phyloP scores from a whole-genome alignment of 2,888 invertebrate genomes.

The Gymnosoma rotundatum region DNA sequence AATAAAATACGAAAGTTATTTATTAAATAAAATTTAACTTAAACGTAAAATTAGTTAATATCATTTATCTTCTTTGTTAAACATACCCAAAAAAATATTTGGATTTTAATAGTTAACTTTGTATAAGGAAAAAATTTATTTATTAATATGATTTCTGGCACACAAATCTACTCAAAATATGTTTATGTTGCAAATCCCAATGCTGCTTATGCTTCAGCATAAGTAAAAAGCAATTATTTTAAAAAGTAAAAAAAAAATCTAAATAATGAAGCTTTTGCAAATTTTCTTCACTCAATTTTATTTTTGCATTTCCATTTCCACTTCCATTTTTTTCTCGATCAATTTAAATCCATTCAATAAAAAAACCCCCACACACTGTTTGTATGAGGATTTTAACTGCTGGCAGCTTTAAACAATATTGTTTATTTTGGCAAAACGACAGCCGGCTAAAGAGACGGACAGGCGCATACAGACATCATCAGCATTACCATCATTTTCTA shows the following conservation, averaged over 20 bases:
- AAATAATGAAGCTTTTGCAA: constrained; percentile 26
- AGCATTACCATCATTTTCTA: constrained; percentile 49
- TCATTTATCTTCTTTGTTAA: too few species aligned
- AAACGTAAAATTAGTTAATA: too few species aligned
- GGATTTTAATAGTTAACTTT: background rate
- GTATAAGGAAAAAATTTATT: background rate
- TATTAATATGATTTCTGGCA: background rate
- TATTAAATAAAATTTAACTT: too few species aligned
- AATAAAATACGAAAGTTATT: background rate
- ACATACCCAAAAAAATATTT: background rate
- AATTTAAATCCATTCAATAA: constrained; percentile 56
- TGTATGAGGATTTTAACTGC: constrained; percentile 22
- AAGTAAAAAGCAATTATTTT: constrained; percentile 13
- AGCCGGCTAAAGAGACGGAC: constrained; percentile 14
- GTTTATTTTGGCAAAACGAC: constrained; percentile 16
- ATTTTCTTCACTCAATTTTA: constrained; percentile 14
- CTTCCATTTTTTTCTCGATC: constrained; percentile 8
- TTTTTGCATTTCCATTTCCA: background rate
- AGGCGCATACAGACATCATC: constrained; percentile 40
- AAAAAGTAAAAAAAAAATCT: constrained; percentile 7
- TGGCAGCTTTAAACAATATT: constrained; percentile 42
- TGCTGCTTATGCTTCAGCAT: background rate
- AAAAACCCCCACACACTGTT: constrained; percentile 46
- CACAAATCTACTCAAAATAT: constrained; percentile 8
- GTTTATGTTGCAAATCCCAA: background rate